Conservation (phyloP, 2,888 invertebrate species). For the Anaspis maculata region DNA sequence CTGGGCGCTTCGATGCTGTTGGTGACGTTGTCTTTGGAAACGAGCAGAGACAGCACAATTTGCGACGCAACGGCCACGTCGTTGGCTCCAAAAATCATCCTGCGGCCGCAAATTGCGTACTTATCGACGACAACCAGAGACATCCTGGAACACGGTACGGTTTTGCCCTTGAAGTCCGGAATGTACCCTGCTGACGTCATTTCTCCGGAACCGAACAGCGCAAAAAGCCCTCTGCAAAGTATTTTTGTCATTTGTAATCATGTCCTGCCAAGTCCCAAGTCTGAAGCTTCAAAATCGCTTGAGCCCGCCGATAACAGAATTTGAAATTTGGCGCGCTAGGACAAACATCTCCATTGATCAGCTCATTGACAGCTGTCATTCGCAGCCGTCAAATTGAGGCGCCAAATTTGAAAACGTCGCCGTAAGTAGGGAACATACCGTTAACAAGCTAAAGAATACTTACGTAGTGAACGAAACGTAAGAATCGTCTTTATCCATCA, state of each 20-base stretch:
- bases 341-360: too few relatives aligned
- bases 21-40: constrained; percentile 42
- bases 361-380: too few relatives aligned
- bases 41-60: constrained; percentile 43
- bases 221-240: constrained; percentile 46
- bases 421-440: not conserved
- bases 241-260: constrained; percentile 1
- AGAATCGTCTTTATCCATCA: constrained; percentile 56
- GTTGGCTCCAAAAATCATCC: constrained; percentile 47
- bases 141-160: constrained; percentile 29
- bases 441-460: constrained; percentile 30
- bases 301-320: too few relatives aligned
- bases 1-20: constrained; percentile 46
- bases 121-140: constrained; percentile 39
- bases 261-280: too few relatives aligned
- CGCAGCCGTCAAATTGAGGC: not conserved
- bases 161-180: constrained; percentile 38
- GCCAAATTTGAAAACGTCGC: not conserved
- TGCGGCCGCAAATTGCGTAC: constrained; percentile 43
- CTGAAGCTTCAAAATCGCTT: not conserved
- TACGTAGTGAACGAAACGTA: constrained; percentile 63
- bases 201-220: constrained; percentile 46
- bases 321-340: too few relatives aligned
- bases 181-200: constrained; percentile 47
- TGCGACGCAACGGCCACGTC: constrained; percentile 46